Percentiles rank a stretch among this genome's conserved stretches.
Conservation (phyloP, 1,140 invertebrate species). For the Spodoptera litura region DNA sequence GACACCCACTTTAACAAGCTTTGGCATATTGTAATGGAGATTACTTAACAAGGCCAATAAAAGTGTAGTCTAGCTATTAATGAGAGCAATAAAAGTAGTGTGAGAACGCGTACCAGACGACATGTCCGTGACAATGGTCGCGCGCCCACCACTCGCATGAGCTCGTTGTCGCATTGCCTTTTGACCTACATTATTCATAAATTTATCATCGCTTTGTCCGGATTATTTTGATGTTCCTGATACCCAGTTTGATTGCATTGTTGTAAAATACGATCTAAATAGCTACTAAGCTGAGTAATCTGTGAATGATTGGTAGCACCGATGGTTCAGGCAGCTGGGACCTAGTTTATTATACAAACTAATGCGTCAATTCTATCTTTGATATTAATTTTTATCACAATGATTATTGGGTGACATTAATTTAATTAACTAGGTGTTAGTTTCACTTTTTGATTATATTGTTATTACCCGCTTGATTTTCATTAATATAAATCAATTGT, state of each 20-base stretch:
- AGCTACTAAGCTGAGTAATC: slow-evolving; percentile 35
- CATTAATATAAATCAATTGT: neutral
- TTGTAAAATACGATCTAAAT: slow-evolving; percentile 25
- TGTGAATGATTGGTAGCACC: slow-evolving; percentile 16
- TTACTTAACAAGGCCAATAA: slow-evolving; percentile 49
- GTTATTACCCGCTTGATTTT: neutral
- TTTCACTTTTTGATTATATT: neutral
- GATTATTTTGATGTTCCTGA: slow-evolving; percentile 64
- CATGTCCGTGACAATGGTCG: slow-evolving; percentile 43
- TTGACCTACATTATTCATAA: slow-evolving; percentile 54
- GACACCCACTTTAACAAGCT: neutral
- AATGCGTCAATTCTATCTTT: neutral
- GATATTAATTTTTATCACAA: slow-evolving; percentile 21
- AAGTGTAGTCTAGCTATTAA: slow-evolving; percentile 48
- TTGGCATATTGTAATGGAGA: slow-evolving; percentile 27
- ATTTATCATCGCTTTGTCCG: slow-evolving; percentile 61
- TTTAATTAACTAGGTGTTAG: neutral
- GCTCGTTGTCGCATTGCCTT: slow-evolving; percentile 49
- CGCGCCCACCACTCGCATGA: slow-evolving; percentile 52
- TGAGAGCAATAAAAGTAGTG: slow-evolving; percentile 54
- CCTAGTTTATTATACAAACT: neutral
- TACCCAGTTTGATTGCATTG: slow-evolving; percentile 73
- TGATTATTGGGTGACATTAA: neutral
- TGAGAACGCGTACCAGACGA: slow-evolving; percentile 49
- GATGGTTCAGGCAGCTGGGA: slow-evolving; percentile 2